Evolutionary conservation across 2,797 vertebrate genomes (phyloP), one percentile per base, ranked within the genome.

Genomic region (Arrhamphus sclerolepis): DNA sequence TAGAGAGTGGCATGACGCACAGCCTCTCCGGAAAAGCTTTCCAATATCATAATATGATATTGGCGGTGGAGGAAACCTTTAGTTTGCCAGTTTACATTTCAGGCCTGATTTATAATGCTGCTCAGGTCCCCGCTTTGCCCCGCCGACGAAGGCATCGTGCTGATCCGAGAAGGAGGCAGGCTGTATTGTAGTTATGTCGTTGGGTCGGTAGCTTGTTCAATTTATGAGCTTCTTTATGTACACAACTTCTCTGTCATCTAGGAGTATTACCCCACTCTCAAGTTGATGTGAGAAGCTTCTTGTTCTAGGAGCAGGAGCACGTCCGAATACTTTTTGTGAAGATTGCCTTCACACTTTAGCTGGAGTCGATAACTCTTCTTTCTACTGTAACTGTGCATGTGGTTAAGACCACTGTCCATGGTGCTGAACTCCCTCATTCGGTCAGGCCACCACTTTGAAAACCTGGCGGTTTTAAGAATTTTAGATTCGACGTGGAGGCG

Each of bases 1-100:
- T 89, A 86, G 81, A 89, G 80, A 86, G 80, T 86, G 88, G 75
- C 83, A 55, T 91, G 90, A 90, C 85, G 89, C 72, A 87, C 81
- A 59, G 6, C 54, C 73, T 75, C 68, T 54, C 61, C 47, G 60
- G 72, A 60, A 86, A 71, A 79, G 75, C 80, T 83, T 83, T 89
- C 80, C 74, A 86, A 87, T 85, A 87, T 85, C 64, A 65, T 74
- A 77, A 86, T 67, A 78, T 72, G 43, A 72, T 49, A 72, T 63
- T 73, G 78, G 75, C 62, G 73, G 66, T 50, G 55, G 62, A 75
- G 57, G 73, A 59, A 81, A 72, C 77, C 66, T 72, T 81, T 65
- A 49, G 69, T 78, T 50, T 52, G 76, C 76, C 82, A 75, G 68
- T 72, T 86, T 82, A 73, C 73, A 67, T 75, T 70, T 66, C 56